Base-by-base conservation (phyloP, 2,797 vertebrate species). In the Tolypeutes matacus region DNA sequence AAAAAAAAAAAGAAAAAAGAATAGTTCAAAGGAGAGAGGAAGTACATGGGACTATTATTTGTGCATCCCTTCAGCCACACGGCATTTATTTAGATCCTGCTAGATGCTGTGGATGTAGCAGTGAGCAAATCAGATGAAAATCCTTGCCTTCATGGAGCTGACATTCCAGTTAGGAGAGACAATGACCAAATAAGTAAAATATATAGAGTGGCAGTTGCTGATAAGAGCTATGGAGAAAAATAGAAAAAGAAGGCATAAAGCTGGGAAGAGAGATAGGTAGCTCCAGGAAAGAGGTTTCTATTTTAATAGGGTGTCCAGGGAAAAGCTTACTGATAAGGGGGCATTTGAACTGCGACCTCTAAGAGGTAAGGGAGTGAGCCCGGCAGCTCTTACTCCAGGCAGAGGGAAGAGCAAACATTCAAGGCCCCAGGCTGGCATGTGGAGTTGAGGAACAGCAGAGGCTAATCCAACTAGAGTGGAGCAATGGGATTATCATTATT, bases 201-300 rank as follows among this genome's bases (percentile, higher is more conserved):
- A 53, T 27, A 75, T 89, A 89, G 94, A 96, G 73, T 49, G 86
- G 86, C 76, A 49, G 96, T 94, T 95, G 83, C 56, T 77, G 95
- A 91, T 96, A 89, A 96, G 92, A 58, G 65, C 72, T 36, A 18
- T 56, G 42, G 86, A 91, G 95, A 94, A 94, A 91, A 89, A 93
- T 70, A 91, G 95, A 93, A 94, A 91, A 89, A 94, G 65, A 95
- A 92, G 83, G 75, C 90, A 67, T 93, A 77, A 89, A 94, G 94
- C 96, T 91, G 58, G 89, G 78, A 72, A 94, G 91, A 77, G 76
- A 89, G 97, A 97, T 95, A 96, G 60, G 86, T 75, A 92, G 75
- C 70, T 39, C 58, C 88, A 76, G 96, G 92, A 97, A 96, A 65
- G 89, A 91, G 93, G 91, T 87, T 93, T 82, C 93, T 97, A 95